Base-by-base conservation (phyloP, 2,113 vertebrate species). In the Lucifuga dentata region DNA sequence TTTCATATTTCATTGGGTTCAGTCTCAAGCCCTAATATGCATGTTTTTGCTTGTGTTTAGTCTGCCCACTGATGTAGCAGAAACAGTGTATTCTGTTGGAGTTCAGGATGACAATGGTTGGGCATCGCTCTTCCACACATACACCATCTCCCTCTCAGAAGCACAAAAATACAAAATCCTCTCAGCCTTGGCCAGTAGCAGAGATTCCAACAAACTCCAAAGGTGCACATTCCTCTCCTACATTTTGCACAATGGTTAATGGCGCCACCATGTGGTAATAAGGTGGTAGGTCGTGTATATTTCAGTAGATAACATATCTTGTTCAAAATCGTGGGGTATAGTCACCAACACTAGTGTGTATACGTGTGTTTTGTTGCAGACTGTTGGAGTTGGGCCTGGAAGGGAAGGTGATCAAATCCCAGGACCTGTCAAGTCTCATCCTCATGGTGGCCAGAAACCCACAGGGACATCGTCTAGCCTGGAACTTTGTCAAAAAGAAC, bases 401-500 rank as follows among this genome's bases (percentile, higher is more conserved):
- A 44, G 92, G 92, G 15, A 75, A 89, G 21, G 73, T 91, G 58
- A 93, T 93, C 52, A 90, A 85, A 80, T 69, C 87, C 9, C 91
- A 93, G 79, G 90, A 93, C 49, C 68, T 94, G 49, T 83, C 86
- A 26, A 8, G 17, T 43, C 49, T 93, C 19, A 86, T 94, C 63
- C 48, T 79, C 52, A 68, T 72, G 78, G 91, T 93, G 39, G 90
- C 91, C 57, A 86, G 86, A 17, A 93, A 93, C 56, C 86, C 90
- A 1, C 64, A 1, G 5, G 93, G 93, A 73, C 84, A 90, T 77
- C 68, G 83, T 13, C 71, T 94, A 0, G 87, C 92, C 11, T 94
- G 93, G 93, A 73, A 88, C 64, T 93, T 92, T 87, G 89, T 93
- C 23, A 92, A 93, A 65, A 90, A 85, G 43, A 87, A 94, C 80